Conservation (phyloP, 2,888 invertebrate genomes). For the Pheosia gnoma region DNA sequence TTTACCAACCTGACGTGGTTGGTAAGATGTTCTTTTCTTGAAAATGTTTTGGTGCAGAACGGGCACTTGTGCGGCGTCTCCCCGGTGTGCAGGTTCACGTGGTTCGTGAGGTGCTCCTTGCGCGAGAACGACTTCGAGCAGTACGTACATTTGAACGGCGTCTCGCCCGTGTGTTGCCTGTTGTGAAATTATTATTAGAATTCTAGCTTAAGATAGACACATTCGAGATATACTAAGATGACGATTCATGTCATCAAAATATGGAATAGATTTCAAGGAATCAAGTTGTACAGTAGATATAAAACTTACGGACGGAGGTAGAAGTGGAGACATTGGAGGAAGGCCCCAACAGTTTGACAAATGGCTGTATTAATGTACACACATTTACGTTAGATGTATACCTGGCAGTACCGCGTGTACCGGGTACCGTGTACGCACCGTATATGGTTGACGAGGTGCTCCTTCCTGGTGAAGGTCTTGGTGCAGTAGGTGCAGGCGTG, state of each 20-base stretch:
- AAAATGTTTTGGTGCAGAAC: conserved; percentile 89
- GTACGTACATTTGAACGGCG: conserved; percentile 90
- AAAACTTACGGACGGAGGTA: too few relatives aligned
- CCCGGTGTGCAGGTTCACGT: conserved; percentile 90
- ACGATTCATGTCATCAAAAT: too few relatives aligned
- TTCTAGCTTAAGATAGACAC: not conserved
- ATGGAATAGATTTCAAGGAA: too few relatives aligned
- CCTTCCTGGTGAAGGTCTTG: conserved; percentile 88
- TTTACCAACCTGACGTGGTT: conserved; percentile 83
- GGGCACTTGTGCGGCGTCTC: conserved; percentile 90
- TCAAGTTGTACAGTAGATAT: too few relatives aligned
- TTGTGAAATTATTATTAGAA: conserved; percentile 25
- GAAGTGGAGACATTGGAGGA: too few relatives aligned
- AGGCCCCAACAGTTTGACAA: too few relatives aligned
- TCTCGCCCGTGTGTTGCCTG: conserved; percentile 92
- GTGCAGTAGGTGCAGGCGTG: conserved; percentile 88
- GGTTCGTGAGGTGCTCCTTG: conserved; percentile 94
- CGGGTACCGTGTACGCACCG: conserved; percentile 55
- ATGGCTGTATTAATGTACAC: too few relatives aligned
- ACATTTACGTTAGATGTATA: too few relatives aligned
- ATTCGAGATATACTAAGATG: not conserved
- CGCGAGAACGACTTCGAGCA: conserved; percentile 86
- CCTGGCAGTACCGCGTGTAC: too few relatives aligned
- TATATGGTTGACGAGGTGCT: conserved; percentile 87
- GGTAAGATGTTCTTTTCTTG: conserved; percentile 89